These are phyloP conservation scores for Callorhinus ursinus DNA, from an alignment of 2,113 vertebrate genomes.

Conservation along the genomic window DNA sequence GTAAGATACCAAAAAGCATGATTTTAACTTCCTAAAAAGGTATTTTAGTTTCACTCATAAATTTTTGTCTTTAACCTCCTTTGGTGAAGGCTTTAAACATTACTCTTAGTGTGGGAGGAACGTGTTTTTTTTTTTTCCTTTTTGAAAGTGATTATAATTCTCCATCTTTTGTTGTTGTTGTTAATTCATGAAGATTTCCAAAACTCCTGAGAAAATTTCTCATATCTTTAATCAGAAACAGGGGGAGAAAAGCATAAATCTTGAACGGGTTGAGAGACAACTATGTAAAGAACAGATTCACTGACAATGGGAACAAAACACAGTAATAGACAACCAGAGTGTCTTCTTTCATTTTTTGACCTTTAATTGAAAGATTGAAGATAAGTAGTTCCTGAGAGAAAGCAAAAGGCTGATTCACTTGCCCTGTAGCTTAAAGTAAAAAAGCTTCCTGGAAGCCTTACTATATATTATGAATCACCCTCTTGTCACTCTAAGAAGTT, in stretches of 20 bases:
- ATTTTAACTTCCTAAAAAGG: conserved; percentile 49
- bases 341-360: conserved; percentile 86
- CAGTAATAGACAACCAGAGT: conserved; percentile 78
- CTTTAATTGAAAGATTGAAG: conserved; percentile 91
- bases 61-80: conserved; percentile 38
- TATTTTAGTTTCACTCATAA: conserved; percentile 26
- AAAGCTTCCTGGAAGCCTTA: conserved; percentile 84
- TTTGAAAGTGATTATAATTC: conserved; percentile 39
- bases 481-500: conserved; percentile 87
- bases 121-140: neutral
- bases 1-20: neutral
- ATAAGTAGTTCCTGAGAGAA: conserved; percentile 87
- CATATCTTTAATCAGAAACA: conserved; percentile 72
- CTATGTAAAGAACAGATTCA: conserved; percentile 68
- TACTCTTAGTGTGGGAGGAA: neutral
- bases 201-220: conserved; percentile 66
- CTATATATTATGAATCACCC: conserved; percentile 85
- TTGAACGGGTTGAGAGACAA: conserved; percentile 61
- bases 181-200: conserved; percentile 57
- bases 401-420: conserved; percentile 87
- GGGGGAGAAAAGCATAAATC: neutral
- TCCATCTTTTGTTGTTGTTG: neutral
- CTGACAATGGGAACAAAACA: conserved; percentile 71
- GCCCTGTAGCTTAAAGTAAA: conserved; percentile 83
- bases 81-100: conserved; percentile 48